Evolutionary conservation across 2,888 invertebrate genomes (phyloP), one percentile per base, ranked within the genome.

Genomic region (Acrobasis consociella): DNA sequence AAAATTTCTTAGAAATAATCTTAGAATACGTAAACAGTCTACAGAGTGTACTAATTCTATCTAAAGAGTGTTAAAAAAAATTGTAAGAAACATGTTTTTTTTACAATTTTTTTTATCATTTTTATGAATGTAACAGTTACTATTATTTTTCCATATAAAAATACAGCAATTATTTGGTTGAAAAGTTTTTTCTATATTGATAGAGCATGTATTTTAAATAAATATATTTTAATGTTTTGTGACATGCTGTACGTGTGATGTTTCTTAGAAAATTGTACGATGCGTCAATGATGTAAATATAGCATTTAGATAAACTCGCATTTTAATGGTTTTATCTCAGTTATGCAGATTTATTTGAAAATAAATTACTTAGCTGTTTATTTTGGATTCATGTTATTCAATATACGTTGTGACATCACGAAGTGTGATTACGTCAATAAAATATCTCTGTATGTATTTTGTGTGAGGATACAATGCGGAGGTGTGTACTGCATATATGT

Each of bases 261-360:
- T 39, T 56, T 56, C 42, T 56, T 2, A 16, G 11, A 39, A 55
- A 55, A 17, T 11, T 22, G 42, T 17, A 17, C 15, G 38, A 39
- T 42, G 22, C 56, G 17, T 42, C 56, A 56, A 9, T 42, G 11
- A 22, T 56, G 42, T 56, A 42, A 42, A 17, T 56, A 17, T 42
- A 16, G 15, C 16, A 16, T 39, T 17, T 52, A 31, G 31, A 42
- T 13, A 38, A 42, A 55, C 16, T 42, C 10, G 46, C 56, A 56
- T 17, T 42, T 42, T 42, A 16, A 56, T 17, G 17, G 38, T 16
- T 55, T 56, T 42, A 56, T 56, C 11, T 17, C 5, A 51, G 15
- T 15, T 1, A 11, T 42, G 56, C 10, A 42, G 39, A 56, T 56
- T 56, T 56, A 56, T 56, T 56, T 56, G 39, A 39, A 11, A 42